Evolutionary conservation across 2,113 vertebrate genomes (phyloP).

Genomic region (Scatophagus argus): DNA sequence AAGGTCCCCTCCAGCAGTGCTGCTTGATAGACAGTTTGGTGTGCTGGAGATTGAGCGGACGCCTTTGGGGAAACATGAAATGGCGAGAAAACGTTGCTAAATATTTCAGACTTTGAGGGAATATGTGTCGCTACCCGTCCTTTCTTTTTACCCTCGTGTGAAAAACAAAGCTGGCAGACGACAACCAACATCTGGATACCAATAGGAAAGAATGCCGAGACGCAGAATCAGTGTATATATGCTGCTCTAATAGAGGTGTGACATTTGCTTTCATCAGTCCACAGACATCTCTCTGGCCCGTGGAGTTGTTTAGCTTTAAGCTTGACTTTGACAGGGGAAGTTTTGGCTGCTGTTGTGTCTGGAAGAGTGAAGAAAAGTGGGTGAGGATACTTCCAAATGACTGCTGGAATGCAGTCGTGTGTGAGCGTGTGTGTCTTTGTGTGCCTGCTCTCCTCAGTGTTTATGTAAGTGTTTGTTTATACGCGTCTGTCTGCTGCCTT

Average conservation of each 20-base stretch:
- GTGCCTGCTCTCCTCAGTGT: too few relatives aligned
- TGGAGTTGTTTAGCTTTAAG: conserved; percentile 62
- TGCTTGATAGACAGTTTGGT: conserved; percentile 61
- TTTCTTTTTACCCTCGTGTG: background rate
- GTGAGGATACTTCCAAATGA: conserved; percentile 67
- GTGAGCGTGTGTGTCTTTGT: conserved; percentile 52
- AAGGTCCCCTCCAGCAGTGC: conserved; percentile 56
- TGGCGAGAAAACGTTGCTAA: background rate
- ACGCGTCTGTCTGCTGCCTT: conserved; percentile 60
- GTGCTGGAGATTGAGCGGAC: conserved; percentile 11
- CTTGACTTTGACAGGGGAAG: conserved; percentile 59
- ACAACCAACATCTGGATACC: conserved; percentile 62
- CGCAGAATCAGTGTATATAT: conserved; percentile 18
- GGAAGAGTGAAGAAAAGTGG: conserved; percentile 65
- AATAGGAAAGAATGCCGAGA: conserved; percentile 50
- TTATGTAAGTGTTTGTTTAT: conserved; percentile 63
- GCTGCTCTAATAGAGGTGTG: conserved; percentile 53
- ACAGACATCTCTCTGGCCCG: conserved; percentile 44
- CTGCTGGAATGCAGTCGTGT: conserved; percentile 75
- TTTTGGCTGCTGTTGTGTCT: conserved; percentile 81
- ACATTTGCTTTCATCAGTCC: conserved; percentile 48
- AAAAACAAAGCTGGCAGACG: background rate
- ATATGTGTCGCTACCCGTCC: conserved; percentile 1
- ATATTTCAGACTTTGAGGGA: background rate
- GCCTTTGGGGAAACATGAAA: background rate